Conservation (phyloP, 2,797 vertebrate species). For the Natrix natrix region DNA sequence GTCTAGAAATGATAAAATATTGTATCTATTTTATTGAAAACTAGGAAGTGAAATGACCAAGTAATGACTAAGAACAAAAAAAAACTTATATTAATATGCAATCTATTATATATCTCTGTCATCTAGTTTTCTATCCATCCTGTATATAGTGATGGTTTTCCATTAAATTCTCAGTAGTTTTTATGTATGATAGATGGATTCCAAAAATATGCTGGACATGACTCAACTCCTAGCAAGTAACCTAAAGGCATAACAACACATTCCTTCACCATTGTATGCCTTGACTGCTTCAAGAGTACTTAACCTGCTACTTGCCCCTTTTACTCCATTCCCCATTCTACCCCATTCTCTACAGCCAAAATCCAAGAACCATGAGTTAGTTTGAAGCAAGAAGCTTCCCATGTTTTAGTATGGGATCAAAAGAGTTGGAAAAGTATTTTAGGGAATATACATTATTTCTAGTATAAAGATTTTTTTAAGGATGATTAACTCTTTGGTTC, state of each 20-base stretch:
- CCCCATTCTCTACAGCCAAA: not conserved
- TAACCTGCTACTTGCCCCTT: not conserved
- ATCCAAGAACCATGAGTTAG: not conserved
- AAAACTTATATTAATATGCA: not conserved
- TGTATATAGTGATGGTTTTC: not conserved
- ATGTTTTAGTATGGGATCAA: not conserved
- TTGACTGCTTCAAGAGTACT: not conserved
- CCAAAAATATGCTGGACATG: not conserved
- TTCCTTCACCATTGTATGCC: not conserved
- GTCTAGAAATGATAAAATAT: not conserved
- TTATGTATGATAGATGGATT: not conserved
- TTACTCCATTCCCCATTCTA: not conserved
- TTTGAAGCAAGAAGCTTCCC: not conserved
- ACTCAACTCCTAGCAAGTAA: slow-evolving; percentile 1
- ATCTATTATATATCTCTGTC: not conserved
- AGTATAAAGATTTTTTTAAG: not conserved
- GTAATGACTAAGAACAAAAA: not conserved
- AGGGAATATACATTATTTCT: not conserved
- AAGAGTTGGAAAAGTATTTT: not conserved
- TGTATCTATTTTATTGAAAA: slow-evolving; percentile 9
- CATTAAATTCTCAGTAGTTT: not conserved
- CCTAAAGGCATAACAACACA: not conserved
- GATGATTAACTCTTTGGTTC: not conserved
- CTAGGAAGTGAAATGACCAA: not conserved
- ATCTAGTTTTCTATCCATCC: not conserved